Percentiles rank a stretch among this genome's conserved stretches.
These are phyloP conservation scores for Dendrolimus houi DNA, from an alignment of 2,888 invertebrate genomes.

Conservation along the genomic window DNA sequence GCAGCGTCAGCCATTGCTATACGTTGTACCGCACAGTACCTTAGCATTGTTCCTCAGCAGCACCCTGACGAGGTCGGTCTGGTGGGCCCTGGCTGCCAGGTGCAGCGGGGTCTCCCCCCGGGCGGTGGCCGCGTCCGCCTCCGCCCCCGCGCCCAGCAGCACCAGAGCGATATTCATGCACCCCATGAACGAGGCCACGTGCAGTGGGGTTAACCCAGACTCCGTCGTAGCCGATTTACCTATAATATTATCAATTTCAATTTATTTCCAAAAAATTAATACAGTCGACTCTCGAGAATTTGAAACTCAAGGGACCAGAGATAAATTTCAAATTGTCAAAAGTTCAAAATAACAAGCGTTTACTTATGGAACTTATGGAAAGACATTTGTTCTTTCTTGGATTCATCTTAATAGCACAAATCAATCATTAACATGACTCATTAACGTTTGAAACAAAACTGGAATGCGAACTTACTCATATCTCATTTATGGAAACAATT, in stretches of 20 bases:
- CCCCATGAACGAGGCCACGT: conserved; percentile 99
- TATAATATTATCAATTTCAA: conserved; percentile 16
- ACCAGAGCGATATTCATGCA: conserved; percentile 99
- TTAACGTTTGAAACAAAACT: no score
- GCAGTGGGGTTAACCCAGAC: conserved; percentile 94
- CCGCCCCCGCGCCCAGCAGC: conserved; percentile 92
- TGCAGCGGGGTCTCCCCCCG: conserved; percentile 98
- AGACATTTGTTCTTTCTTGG: no score
- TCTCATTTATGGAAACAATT: no score
- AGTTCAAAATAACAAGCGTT: no score
- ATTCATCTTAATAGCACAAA: no score
- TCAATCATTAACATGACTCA: no score
- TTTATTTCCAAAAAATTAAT: not conserved
- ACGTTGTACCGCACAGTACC: conserved; percentile 47
- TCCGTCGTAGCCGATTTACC: conserved; percentile 83
- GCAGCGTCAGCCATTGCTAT: no score
- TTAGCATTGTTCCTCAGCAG: conserved; percentile 95
- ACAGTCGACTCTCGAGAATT: no score
- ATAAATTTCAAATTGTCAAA: no score
- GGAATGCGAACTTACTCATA: no score
- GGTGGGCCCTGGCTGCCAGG: conserved; percentile 96
- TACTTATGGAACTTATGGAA: no score
- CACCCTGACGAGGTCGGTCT: conserved; percentile 97
- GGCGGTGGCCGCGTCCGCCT: conserved; percentile 95
- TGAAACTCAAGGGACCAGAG: no score